phyloP scores from a whole-genome alignment of 1,140 invertebrate species.

The Drosophila nigromelanica region DNA sequence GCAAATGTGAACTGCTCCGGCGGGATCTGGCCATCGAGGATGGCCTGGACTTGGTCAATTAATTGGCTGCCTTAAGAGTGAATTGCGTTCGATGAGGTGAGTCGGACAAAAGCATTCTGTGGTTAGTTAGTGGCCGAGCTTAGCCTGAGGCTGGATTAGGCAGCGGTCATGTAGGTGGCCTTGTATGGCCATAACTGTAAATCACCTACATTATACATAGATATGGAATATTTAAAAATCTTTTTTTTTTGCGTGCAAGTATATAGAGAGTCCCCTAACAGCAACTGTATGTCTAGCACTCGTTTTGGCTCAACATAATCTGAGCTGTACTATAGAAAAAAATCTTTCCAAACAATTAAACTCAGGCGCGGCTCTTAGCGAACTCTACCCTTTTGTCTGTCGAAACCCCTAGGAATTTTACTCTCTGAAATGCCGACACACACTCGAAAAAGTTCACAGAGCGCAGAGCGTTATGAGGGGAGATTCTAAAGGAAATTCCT shows the following conservation, averaged over 20 bases:
- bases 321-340: constrained; percentile 9
- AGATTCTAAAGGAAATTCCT: constrained; percentile 68
- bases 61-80: constrained; percentile 54
- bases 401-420: constrained; percentile 19
- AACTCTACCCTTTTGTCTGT: constrained; percentile 57
- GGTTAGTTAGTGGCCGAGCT: constrained; percentile 66
- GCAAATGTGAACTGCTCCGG: constrained; percentile 38
- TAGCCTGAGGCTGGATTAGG: constrained; percentile 41
- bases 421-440: constrained; percentile 64
- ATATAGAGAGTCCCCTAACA: neutral
- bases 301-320: constrained; percentile 1
- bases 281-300: constrained; percentile 16
- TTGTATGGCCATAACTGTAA: neutral
- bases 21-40: constrained; percentile 48
- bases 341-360: constrained; percentile 74
- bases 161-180: constrained; percentile 5
- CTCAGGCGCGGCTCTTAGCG: constrained; percentile 26
- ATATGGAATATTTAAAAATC: neutral
- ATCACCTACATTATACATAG: neutral
- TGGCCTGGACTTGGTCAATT: constrained; percentile 63
- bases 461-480: constrained; percentile 31
- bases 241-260: too few relatives aligned
- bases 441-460: constrained; percentile 48
- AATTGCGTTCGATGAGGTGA: constrained; percentile 6
- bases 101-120: constrained; percentile 61